Evolutionary conservation across 2,113 vertebrate species (phyloP).

Genomic region (Alectura lathami): DNA sequence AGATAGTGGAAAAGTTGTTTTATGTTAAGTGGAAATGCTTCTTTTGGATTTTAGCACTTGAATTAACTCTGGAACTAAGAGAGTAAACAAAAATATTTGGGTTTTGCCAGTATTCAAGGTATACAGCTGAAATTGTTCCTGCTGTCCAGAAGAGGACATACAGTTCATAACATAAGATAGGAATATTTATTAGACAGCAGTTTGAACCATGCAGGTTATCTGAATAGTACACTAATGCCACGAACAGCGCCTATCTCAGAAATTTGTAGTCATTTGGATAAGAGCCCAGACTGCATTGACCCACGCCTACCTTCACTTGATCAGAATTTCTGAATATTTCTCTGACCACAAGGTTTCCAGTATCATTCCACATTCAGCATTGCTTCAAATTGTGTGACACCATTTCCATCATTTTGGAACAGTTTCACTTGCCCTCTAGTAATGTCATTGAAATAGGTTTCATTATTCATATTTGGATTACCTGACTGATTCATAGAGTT

Average conservation of each 20-base stretch:
- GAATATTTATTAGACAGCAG: neutral
- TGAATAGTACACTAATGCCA: neutral
- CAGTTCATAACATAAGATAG: neutral
- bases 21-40: slow-evolving; percentile 37
- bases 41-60: neutral
- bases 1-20: slow-evolving; percentile 25
- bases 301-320: neutral
- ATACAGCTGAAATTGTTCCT: neutral
- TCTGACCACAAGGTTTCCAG: neutral
- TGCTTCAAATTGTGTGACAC: neutral
- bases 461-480: neutral
- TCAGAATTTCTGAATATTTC: neutral
- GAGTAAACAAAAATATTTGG: neutral
- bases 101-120: neutral
- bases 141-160: neutral
- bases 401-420: neutral
- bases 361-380: neutral
- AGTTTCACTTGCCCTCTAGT: neutral
- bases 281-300: neutral
- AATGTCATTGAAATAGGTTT: neutral
- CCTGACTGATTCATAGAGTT: neutral
- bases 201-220: neutral
- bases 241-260: neutral
- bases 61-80: slow-evolving; percentile 3
- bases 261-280: neutral